Conservation (phyloP, 2,888 invertebrate genomes). For the Tinea pellionella region DNA sequence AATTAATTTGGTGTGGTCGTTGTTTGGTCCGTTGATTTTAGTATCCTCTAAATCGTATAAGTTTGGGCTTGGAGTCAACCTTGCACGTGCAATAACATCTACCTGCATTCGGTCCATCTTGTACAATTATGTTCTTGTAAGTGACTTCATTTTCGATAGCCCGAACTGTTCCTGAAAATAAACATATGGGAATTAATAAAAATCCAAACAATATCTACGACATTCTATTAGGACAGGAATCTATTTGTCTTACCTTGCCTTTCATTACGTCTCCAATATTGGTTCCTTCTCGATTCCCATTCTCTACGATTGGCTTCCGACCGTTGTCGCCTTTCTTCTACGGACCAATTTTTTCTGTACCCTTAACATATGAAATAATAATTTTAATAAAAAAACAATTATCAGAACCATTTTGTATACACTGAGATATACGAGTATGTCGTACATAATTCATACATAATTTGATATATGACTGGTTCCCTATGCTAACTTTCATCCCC, state of each 20-base stretch:
- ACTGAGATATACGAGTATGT: too few species aligned
- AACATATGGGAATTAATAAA: constrained; percentile 17
- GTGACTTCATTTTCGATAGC: constrained; percentile 23
- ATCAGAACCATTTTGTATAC: too few species aligned
- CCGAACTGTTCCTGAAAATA: too few species aligned
- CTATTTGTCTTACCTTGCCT: background rate
- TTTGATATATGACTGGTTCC: too few species aligned
- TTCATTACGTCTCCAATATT: background rate
- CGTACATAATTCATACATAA: too few species aligned
- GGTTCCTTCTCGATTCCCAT: background rate
- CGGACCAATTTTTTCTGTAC: background rate
- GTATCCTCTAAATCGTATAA: constrained; percentile 20
- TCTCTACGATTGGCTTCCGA: background rate
- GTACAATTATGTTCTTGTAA: constrained; percentile 23
- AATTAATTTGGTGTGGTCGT: too few species aligned
- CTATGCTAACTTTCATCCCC: too few species aligned
- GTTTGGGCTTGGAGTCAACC: constrained; percentile 25
- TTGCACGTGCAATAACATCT: constrained; percentile 31
- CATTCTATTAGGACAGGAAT: too few species aligned
- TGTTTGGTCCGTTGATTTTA: too few species aligned
- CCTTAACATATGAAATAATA: too few species aligned
- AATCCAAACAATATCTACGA: too few species aligned
- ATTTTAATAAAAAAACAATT: too few species aligned
- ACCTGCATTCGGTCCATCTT: constrained; percentile 21
- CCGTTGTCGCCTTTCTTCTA: background rate